Base-by-base conservation (phyloP, 2,113 vertebrate genomes). In the Solenodon paradoxus region DNA sequence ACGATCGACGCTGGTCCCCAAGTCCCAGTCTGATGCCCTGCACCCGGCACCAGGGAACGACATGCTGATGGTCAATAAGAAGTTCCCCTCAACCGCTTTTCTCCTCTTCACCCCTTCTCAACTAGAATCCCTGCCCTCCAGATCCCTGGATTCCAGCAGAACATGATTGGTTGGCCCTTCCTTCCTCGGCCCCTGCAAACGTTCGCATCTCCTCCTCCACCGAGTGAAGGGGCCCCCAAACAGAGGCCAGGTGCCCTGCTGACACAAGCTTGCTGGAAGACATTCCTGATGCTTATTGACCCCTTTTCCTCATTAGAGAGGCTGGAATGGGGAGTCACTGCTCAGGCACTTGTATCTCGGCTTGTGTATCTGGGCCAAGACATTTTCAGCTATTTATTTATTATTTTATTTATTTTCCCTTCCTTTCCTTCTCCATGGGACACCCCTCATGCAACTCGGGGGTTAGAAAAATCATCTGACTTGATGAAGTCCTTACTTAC, bases 401-500 rank as follows among this genome's bases (percentile, higher is more conserved):
- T n/a, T n/a, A n/a, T n/a, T n/a, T n/a, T n/a, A n/a, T n/a, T n/a
- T n/a, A n/a, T n/a, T n/a, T n/a, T n/a, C n/a, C n/a, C n/a, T n/a
- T n/a, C n/a, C n/a, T n/a, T n/a, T n/a, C n/a, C n/a, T n/a, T 92
- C 93, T 90, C 95, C 88, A 35, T 45, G 10, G 71, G 84, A 88
- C n/a, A 78, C 45, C 49, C 83, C 57, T 71, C 12, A 5, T 61
- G 45, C 47, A 38, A 77, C 82, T 88, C 57, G 15, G 87, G 94
- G 85, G 49, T 96, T 89, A 97, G 87, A 98, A 96, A 98, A 97
- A 97, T 95, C 86, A 81, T 57, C 90, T 89, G 83, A 86, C 90
- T 82, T 95, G 93, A 92, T 51, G 80, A 95, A 55, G 97, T 87
- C n/a, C n/a, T n/a, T n/a, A 78, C 95, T 97, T 80, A 88, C 78